These are phyloP conservation scores for Lutraria lutraria DNA, from an alignment of 2,888 invertebrate genomes.

Conservation along the genomic window DNA sequence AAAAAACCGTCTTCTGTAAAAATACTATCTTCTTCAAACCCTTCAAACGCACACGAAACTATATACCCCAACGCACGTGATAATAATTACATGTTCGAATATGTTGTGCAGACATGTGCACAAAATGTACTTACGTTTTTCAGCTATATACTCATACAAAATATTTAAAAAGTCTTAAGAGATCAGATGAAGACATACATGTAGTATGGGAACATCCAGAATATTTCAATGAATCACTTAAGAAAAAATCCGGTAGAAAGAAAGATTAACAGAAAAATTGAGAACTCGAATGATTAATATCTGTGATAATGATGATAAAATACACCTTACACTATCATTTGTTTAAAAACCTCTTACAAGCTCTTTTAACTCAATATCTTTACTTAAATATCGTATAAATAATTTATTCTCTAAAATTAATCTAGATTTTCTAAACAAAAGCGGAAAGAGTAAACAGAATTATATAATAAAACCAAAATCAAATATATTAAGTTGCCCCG, in stretches of 20 bases:
- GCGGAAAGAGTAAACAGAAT: not conserved
- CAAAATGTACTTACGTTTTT: too few species aligned
- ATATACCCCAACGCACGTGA: too few species aligned
- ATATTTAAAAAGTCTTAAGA: too few species aligned
- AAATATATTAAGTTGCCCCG: not conserved
- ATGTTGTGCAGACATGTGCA: too few species aligned
- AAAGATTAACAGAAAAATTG: not conserved
- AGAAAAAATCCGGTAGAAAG: not conserved
- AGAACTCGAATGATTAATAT: not conserved
- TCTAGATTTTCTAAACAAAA: conserved; percentile 11
- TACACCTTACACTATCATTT: not conserved
- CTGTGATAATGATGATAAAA: not conserved
- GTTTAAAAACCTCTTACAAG: not conserved
- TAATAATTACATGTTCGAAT: too few species aligned
- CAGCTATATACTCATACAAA: too few species aligned
- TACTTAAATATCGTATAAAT: not conserved
- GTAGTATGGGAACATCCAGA: too few species aligned
- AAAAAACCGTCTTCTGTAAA: too few species aligned
- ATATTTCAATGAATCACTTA: too few species aligned
- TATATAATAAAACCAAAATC: not conserved
- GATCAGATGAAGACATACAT: too few species aligned
- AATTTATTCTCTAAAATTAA: not conserved
- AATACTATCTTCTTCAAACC: too few species aligned
- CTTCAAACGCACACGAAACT: too few species aligned
- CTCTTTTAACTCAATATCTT: not conserved